phyloP scores from a whole-genome alignment of 1,140 invertebrate species.

The Drosophila pectinifera region DNA sequence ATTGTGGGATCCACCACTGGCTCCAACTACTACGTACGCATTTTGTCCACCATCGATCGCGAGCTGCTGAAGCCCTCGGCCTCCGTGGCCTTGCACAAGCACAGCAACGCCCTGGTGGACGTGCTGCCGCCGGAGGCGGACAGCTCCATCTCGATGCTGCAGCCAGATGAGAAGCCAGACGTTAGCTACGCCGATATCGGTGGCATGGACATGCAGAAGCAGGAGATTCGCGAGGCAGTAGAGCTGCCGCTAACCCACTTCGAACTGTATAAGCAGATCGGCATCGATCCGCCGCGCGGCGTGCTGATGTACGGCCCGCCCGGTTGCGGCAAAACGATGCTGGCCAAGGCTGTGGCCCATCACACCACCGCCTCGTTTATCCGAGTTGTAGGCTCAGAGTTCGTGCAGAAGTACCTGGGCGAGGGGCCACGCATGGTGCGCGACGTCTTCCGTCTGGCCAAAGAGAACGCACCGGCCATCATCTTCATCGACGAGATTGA shows the following conservation, averaged over 20 bases:
- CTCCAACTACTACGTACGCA: constrained; percentile 99
- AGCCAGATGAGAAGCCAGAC: constrained; percentile 99
- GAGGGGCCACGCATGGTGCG: constrained; percentile 99
- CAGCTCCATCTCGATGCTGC: constrained; percentile 96
- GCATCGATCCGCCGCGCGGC: constrained; percentile 97
- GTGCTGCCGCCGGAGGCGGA: constrained; percentile 99
- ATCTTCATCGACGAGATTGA: constrained; percentile 99
- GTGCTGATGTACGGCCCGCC: constrained; percentile 99
- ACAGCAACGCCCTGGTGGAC: constrained; percentile 98
- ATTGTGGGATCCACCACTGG: constrained; percentile 93
- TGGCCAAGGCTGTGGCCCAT: constrained; percentile 99
- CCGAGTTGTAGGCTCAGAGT: constrained; percentile 99
- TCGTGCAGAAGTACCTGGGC: constrained; percentile 99
- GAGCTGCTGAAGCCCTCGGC: constrained; percentile 97
- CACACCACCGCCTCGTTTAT: constrained; percentile 99
- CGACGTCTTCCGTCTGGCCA: constrained; percentile 99
- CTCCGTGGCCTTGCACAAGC: constrained; percentile 98
- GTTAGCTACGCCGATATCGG: constrained; percentile 99
- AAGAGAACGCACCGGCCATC: constrained; percentile 99
- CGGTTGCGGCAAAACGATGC: constrained; percentile 97
- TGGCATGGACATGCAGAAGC: constrained; percentile 99
- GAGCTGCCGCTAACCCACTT: constrained; percentile 99
- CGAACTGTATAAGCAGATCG: constrained; percentile 99
- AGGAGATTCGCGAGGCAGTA: constrained; percentile 99
- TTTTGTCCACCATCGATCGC: constrained; percentile 97